A percentile compares a stretch with the other conserved stretches of the same genome.
Conservation (phyloP, 2,797 vertebrate species). For the Simalia tracyae region DNA sequence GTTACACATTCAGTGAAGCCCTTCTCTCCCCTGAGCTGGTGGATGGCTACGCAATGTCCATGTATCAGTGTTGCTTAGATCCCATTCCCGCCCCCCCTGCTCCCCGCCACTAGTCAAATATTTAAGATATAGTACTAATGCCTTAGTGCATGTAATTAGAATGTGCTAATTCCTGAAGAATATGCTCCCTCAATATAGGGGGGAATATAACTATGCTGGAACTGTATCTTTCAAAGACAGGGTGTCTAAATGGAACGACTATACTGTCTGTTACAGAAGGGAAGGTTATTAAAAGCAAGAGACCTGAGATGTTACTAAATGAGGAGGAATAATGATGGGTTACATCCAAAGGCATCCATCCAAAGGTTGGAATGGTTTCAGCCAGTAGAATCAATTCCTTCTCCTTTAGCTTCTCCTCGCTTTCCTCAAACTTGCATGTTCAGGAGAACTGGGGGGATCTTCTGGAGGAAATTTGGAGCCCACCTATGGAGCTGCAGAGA, state of each 20-base stretch:
- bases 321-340: not conserved
- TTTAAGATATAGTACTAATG: no score
- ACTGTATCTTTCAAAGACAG: not conserved
- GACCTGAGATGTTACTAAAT: not conserved
- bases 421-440: no score
- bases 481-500: not conserved
- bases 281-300: not conserved
- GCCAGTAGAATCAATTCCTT: no score
- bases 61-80: not conserved
- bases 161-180: not conserved
- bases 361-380: no score
- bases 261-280: not conserved
- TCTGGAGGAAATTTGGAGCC: no score
- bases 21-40: not conserved
- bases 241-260: not conserved
- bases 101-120: not conserved
- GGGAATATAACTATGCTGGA: not conserved
- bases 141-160: not conserved
- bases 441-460: no score
- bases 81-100: not conserved
- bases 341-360: no score
- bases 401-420: no score
- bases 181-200: not conserved
- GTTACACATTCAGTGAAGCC: not conserved
- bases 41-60: not conserved